Percentiles rank a stretch among this genome's conserved stretches.
Conservation (phyloP, 2,113 vertebrate genomes). For the Circaetus cinerascens region DNA sequence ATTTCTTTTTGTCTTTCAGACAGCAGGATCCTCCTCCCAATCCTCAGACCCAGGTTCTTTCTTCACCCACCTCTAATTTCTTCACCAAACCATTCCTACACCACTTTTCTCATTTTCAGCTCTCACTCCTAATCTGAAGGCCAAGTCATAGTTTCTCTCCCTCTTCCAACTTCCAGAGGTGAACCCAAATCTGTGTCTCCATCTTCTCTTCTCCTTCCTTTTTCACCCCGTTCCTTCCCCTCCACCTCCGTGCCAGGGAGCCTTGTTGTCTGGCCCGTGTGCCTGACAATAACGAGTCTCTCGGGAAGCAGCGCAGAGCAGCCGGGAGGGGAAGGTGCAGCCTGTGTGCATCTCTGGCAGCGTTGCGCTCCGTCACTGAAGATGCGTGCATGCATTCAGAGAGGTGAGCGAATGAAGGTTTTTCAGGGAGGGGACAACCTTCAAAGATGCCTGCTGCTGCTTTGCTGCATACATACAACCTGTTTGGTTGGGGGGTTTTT, state of each 20-base stretch:
- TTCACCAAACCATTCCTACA: not conserved
- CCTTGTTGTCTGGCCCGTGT: not conserved
- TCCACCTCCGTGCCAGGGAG: not conserved
- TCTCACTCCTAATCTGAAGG: not conserved
- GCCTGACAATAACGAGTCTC: not conserved
- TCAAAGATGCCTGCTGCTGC: not conserved
- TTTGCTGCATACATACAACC: not conserved
- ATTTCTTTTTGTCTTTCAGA: not conserved
- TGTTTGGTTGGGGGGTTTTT: not conserved
- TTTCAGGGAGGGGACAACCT: not conserved
- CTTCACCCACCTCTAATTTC: not conserved
- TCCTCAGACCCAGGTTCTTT: not conserved
- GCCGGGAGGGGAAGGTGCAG: not conserved
- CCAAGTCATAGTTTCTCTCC: not conserved
- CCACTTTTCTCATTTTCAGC: not conserved
- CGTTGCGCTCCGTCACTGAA: fast-evolving
- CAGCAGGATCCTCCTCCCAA: not conserved
- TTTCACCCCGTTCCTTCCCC: not conserved
- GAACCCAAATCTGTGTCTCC: not conserved
- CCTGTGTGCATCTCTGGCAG: fast-evolving
- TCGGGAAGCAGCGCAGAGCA: not conserved
- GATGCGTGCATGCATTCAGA: too few species aligned
- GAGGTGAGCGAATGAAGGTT: not conserved
- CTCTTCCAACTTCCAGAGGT: not conserved
- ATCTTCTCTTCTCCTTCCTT: not conserved